Evolutionary conservation across 2,113 vertebrate species (phyloP).

Genomic region (Pleuronectes platessa): DNA sequence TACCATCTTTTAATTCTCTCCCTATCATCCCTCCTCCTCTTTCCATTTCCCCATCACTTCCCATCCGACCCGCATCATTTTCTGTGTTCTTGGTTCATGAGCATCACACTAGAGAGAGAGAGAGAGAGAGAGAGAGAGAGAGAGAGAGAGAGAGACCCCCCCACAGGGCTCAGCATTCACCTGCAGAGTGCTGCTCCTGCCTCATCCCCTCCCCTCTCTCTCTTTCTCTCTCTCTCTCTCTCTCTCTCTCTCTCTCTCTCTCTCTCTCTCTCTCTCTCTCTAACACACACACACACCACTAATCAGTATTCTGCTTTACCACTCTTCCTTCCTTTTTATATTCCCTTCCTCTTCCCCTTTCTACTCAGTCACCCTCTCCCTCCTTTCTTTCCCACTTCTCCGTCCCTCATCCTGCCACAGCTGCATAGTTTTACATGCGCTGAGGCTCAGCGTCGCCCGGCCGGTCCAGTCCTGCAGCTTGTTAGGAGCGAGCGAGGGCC

Average conservation of each 20-base stretch:
- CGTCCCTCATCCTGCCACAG: conserved; percentile 22
- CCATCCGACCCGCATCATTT: conserved; percentile 15
- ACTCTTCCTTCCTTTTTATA: conserved; percentile 15
- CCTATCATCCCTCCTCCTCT: conserved; percentile 8
- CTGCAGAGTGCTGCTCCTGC: conserved; percentile 65
- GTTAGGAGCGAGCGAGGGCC: conserved; percentile 41
- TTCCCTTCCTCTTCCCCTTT: conserved; percentile 26
- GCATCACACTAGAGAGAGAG: conserved; percentile 23
- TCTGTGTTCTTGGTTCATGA: conserved; percentile 4
- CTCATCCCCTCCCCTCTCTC: conserved; percentile 3
- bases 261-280: conserved; percentile 1
- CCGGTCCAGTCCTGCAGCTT: conserved; percentile 35
- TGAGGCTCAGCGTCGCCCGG: conserved; percentile 20
- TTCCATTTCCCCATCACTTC: conserved; percentile 18
- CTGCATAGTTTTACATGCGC: conserved; percentile 57
- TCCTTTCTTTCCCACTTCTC: conserved; percentile 15
- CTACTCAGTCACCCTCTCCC: conserved; percentile 15
- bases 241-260: conserved; percentile 18
- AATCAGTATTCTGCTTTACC: conserved; percentile 79
- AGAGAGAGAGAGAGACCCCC: conserved; percentile 32
- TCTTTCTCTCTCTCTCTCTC: not conserved
- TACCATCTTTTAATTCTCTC: conserved; percentile 3
- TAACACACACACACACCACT: conserved; percentile 27
- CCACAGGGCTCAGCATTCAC: conserved; percentile 64
- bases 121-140: conserved; percentile 11